Evolutionary conservation across 2,113 vertebrate genomes (phyloP).

Genomic region (Saccopteryx leptura): DNA sequence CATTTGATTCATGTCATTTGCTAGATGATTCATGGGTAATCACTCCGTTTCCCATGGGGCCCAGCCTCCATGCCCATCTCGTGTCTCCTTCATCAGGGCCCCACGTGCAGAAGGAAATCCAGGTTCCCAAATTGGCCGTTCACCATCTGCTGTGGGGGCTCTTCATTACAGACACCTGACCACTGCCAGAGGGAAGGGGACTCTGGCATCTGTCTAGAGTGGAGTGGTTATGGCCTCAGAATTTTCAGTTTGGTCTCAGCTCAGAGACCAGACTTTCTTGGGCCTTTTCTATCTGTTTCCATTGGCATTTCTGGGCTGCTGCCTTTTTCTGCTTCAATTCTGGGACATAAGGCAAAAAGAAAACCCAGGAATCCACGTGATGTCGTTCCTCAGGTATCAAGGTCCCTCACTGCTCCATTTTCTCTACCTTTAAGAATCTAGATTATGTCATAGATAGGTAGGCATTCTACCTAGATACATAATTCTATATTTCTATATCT

Average conservation of each 20-base stretch:
- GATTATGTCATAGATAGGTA: neutral
- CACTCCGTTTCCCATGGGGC: fast-evolving
- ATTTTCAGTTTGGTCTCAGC: neutral
- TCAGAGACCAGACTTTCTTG: neutral
- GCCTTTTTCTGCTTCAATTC: neutral
- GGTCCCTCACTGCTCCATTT: neutral
- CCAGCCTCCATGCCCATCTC: neutral
- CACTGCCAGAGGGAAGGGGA: neutral
- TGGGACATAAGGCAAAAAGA: neutral
- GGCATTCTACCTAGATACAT: neutral
- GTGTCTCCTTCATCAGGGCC: neutral
- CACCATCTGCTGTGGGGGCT: neutral
- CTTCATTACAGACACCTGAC: neutral
- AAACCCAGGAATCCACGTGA: neutral
- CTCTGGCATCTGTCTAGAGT: neutral
- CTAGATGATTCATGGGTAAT: neutral
- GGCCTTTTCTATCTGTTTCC: neutral
- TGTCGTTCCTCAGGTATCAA: neutral
- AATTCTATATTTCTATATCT: neutral
- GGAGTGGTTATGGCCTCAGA: neutral
- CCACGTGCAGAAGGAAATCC: neutral
- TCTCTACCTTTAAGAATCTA: neutral
- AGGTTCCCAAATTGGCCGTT: neutral
- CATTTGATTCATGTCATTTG: neutral
- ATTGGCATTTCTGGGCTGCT: neutral